Evolutionary conservation across 2,113 vertebrate genomes (phyloP).

Genomic region (Protobothrops mucrosquamatus): DNA sequence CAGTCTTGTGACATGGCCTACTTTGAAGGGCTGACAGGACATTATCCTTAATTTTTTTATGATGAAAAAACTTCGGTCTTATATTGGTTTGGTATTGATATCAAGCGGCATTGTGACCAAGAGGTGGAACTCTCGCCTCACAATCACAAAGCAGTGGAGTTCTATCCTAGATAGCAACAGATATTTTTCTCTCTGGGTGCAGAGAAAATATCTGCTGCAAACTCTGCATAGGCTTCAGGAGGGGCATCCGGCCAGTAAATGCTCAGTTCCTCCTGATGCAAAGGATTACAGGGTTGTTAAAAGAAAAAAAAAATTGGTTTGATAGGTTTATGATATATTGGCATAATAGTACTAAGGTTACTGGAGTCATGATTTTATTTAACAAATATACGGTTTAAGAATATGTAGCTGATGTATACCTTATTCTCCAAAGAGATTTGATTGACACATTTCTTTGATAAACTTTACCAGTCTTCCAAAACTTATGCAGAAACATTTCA

Average conservation of each 20-base stretch:
- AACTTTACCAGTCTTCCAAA: background rate
- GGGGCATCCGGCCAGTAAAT: background rate
- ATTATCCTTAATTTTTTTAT: background rate
- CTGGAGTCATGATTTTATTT: background rate
- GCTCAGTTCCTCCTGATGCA: background rate
- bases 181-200: background rate
- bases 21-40: background rate
- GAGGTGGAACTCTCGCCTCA: background rate
- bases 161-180: background rate
- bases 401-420: background rate
- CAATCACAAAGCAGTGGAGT: background rate
- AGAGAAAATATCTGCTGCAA: background rate
- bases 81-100: background rate
- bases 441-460: background rate
- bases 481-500: background rate
- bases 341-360: background rate
- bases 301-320: background rate
- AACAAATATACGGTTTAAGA: background rate
- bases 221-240: background rate
- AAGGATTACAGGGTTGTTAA: background rate
- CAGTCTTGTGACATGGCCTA: background rate
- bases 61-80: background rate
- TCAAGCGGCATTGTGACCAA: background rate
- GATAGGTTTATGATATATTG: background rate
- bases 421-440: background rate